A percentile compares a stretch with the other conserved stretches of the same genome.
phyloP scores from a whole-genome alignment of 2,113 vertebrate genomes.

The Larimichthys crocea region DNA sequence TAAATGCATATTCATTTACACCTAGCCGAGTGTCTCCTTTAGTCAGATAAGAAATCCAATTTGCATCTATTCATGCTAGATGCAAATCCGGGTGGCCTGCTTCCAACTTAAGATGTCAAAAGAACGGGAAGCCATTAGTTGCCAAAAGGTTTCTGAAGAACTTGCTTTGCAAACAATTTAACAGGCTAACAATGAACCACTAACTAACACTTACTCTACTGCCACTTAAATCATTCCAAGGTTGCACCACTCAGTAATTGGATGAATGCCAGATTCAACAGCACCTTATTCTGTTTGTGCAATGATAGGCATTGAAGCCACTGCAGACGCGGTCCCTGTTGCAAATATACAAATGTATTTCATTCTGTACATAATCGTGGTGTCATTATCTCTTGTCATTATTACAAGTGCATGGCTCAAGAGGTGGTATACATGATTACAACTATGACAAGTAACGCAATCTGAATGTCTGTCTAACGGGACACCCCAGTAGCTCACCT shows the following conservation, averaged over 20 bases:
- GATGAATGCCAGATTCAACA: neutral
- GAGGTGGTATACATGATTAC: neutral
- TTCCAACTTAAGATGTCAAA: neutral
- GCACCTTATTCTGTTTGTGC: neutral
- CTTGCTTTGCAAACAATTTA: neutral
- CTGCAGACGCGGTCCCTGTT: neutral
- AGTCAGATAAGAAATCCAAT: constrained; percentile 37
- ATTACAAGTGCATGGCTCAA: neutral
- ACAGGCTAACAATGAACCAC: neutral
- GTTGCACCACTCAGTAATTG: neutral
- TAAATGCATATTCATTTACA: constrained; percentile 15
- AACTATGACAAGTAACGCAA: no score
- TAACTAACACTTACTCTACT: neutral
- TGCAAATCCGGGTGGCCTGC: constrained; percentile 2
- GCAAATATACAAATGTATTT: neutral
- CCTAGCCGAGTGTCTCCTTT: neutral
- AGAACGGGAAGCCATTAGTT: neutral
- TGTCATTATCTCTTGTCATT: neutral
- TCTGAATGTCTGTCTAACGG: neutral
- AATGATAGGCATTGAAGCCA: neutral
- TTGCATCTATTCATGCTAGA: constrained; percentile 25
- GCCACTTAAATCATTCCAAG: neutral
- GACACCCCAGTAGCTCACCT: no score
- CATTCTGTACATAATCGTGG: neutral
- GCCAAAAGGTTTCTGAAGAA: neutral